Percentiles rank a stretch among this genome's conserved stretches.
Evolutionary conservation across 2,888 invertebrate genomes (phyloP).

Genomic region (Drosophila histrio): DNA sequence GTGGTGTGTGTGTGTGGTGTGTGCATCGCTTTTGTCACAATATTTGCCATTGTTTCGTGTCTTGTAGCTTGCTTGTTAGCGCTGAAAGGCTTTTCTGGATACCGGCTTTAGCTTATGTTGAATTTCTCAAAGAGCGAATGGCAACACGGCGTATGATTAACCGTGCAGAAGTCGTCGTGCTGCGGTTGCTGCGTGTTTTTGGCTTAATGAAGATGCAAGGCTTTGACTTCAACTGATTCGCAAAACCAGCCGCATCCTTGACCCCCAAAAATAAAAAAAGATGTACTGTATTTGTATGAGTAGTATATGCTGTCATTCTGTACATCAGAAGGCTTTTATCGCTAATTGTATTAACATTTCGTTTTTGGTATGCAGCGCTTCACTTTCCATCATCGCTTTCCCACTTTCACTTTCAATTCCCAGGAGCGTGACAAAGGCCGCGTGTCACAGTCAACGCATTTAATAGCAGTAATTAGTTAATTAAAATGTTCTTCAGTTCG

Average conservation of each 20-base stretch:
- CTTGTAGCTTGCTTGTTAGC: slow-evolving; percentile 58
- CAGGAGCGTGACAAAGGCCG: slow-evolving; percentile 35
- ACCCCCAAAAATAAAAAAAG: slow-evolving; percentile 42
- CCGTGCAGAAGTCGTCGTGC: slow-evolving; percentile 55
- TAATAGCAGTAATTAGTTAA: slow-evolving; percentile 53
- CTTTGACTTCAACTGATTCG: slow-evolving; percentile 27
- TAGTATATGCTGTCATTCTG: slow-evolving; percentile 10
- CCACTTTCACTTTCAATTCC: slow-evolving; percentile 37
- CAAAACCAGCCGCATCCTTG: slow-evolving; percentile 55
- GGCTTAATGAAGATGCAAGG: slow-evolving; percentile 60
- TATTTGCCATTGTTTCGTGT: slow-evolving; percentile 51
- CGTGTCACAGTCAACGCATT: slow-evolving; percentile 22
- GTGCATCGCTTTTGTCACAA: slow-evolving; percentile 62
- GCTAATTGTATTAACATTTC: slow-evolving; percentile 63
- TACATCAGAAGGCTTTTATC: slow-evolving; percentile 70
- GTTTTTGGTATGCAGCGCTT: slow-evolving; percentile 13
- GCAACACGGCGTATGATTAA: slow-evolving; percentile 70
- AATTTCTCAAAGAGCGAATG: slow-evolving; percentile 47
- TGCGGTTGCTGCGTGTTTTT: slow-evolving; percentile 51
- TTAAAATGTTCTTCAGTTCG: slow-evolving; percentile 36
- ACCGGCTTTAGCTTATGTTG: slow-evolving; percentile 36
- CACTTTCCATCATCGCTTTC: slow-evolving; percentile 18
- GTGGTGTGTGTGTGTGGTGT: slow-evolving; percentile 25
- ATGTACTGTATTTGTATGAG: neutral
- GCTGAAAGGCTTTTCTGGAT: slow-evolving; percentile 53